Evolutionary conservation across 2,797 vertebrate genomes (phyloP), one percentile per base, ranked within the genome.

Genomic region (Chiroxiphia lanceolata): DNA sequence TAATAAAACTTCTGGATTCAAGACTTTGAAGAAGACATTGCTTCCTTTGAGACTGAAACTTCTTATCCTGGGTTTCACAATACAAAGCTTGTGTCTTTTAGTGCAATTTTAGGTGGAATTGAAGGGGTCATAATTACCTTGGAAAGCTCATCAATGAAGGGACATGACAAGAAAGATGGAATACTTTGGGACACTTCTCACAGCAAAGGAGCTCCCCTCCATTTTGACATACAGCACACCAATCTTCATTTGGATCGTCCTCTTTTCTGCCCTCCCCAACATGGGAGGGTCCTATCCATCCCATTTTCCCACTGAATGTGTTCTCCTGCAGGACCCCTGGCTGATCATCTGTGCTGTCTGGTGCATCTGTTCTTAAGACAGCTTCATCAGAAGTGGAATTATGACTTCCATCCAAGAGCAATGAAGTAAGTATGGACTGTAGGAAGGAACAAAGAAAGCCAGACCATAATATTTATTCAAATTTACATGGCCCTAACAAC

Each of bases 171-270:
- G 98, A 97, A 40, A 98, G 98, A 51, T 98, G 98, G 91, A 98
- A 98, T 12, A 98, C 98, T 97, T 98, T 98, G 69, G 98, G 98
- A 87, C 98, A 98, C 80, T 98, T 98, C 56, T 98, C 98, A 92
- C 98, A 98, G 92, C 98, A 98, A 5, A 98, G 96, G 29, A 98
- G 98, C 11, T 98, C 98, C 51, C 98, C 98, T 89, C 98, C 98
- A 15, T 98, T 98, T 77, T 98, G 98, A 92, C 98, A 98, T 4
- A 98, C 98, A 13, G 98, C 98, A 87, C 98, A 98, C 98, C 98
- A 98, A 17, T 98, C 98, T 87, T 98, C 98, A 33, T 98, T 98
- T 63, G 98, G 98, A 88, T 98, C 98, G 15, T 98, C 98, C 27
- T 98, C 98, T 94, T 98, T 98, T 13, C 98, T 97, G 6, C 97